Conservation (phyloP, 1,140 invertebrate genomes). For the Caenorhabditis remanei region DNA sequence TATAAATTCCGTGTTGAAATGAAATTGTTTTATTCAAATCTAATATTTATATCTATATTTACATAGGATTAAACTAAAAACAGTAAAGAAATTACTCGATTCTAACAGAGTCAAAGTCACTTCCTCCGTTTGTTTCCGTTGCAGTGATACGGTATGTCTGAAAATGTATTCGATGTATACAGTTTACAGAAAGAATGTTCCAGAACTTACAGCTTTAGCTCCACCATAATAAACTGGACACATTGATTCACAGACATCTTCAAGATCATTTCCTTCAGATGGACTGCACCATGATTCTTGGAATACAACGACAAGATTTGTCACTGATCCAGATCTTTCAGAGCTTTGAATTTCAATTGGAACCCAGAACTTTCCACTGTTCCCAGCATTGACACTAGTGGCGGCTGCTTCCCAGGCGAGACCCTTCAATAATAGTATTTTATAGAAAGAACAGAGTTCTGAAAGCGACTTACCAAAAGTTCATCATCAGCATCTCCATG, state of each 20-base stretch:
- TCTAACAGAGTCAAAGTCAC: slow-evolving; percentile 6
- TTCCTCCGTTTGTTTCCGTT: slow-evolving; percentile 24
- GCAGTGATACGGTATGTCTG: slow-evolving; percentile 41
- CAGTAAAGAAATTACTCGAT: slow-evolving; percentile 1
- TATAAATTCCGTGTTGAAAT: background rate
- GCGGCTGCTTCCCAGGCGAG: slow-evolving; percentile 29
- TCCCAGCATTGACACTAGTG: slow-evolving; percentile 9
- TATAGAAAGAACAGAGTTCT: background rate
- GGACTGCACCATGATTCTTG: slow-evolving; percentile 48
- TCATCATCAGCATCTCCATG: slow-evolving; percentile 29
- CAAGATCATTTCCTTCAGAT: slow-evolving; percentile 26
- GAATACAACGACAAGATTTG: slow-evolving; percentile 26
- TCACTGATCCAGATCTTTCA: slow-evolving; percentile 12
- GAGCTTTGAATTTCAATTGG: slow-evolving; percentile 44
- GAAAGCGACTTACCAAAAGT: background rate
- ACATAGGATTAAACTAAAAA: background rate
- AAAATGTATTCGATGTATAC: background rate
- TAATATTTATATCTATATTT: background rate
- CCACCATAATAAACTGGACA: slow-evolving; percentile 42
- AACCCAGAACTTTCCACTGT: slow-evolving; percentile 28
- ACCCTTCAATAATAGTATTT: background rate
- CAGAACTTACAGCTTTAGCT: slow-evolving; percentile 39
- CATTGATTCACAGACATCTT: slow-evolving; percentile 46
- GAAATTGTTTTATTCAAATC: background rate
- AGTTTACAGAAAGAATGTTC: background rate